Percentiles rank a stretch among this genome's conserved stretches.
phyloP scores from a whole-genome alignment of 1,140 invertebrate species.

The Polypedilum pembai region DNA sequence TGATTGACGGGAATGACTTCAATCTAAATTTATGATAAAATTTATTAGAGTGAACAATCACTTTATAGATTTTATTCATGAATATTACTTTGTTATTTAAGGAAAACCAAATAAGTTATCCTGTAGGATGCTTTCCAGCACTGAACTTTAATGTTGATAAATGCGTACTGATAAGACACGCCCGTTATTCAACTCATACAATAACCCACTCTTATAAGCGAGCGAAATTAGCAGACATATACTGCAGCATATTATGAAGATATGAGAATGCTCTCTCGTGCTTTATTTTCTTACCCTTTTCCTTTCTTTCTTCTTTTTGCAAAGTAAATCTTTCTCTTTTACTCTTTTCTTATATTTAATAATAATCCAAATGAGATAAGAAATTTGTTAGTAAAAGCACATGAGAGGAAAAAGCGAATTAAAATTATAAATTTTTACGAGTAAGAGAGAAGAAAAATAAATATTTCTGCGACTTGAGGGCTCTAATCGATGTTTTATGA shows the following conservation, averaged over 20 bases:
- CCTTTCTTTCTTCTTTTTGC: background rate
- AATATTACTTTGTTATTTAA: no score
- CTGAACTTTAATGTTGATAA: background rate
- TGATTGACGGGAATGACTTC: no score
- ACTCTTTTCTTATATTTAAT: background rate
- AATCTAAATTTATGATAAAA: no score
- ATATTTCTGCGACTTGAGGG: conserved; percentile 4
- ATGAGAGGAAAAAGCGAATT: background rate
- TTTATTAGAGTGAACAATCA: no score
- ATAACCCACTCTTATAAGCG: background rate
- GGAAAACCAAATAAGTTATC: background rate
- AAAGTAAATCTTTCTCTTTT: background rate
- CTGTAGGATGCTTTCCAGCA: conserved; percentile 16
- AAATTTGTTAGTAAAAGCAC: background rate
- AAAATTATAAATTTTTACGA: background rate
- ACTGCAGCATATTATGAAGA: background rate
- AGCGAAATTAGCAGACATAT: conserved; percentile 22
- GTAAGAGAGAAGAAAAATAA: background rate
- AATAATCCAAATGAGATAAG: conserved; percentile 1
- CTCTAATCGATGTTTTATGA: conserved; percentile 21
- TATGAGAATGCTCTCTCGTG: background rate
- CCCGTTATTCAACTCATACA: conserved; percentile 15
- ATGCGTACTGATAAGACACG: conserved; percentile 25
- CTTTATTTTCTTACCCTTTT: background rate
- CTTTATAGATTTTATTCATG: no score